phyloP scores from a whole-genome alignment of 2,888 invertebrate species.

The Venusia cambrica region DNA sequence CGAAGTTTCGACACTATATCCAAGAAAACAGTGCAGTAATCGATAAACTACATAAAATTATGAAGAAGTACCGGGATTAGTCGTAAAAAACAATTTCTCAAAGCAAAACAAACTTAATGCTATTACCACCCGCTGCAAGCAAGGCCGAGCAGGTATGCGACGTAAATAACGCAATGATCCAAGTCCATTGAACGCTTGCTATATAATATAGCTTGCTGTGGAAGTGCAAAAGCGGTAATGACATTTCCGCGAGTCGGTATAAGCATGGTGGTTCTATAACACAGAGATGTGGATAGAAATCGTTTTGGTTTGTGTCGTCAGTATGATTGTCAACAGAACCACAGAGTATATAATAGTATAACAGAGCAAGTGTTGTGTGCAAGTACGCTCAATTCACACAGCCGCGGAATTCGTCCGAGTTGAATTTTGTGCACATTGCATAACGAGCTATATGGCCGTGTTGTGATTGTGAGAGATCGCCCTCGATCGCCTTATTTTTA shows the following conservation, averaged over 20 bases:
- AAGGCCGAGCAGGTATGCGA: constrained; percentile 39
- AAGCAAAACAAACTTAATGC: constrained; percentile 49
- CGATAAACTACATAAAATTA: constrained; percentile 3
- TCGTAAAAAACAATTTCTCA: constrained; percentile 41
- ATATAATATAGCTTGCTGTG: constrained; percentile 20
- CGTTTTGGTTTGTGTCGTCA: constrained; percentile 53
- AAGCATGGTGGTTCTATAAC: constrained; percentile 23
- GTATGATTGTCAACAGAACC: constrained; percentile 53
- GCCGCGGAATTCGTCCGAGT: no score
- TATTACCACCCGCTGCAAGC: constrained; percentile 39
- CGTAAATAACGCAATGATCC: constrained; percentile 22
- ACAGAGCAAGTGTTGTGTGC: no score
- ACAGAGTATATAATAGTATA: no score
- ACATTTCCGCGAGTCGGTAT: constrained; percentile 22
- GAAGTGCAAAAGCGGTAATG: constrained; percentile 29
- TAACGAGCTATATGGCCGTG: no score
- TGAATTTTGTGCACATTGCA: no score
- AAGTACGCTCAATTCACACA: no score
- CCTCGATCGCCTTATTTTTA: no score
- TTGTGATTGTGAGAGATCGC: no score
- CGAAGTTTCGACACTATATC: no score
- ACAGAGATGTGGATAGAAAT: constrained; percentile 43
- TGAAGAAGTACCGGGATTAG: constrained; percentile 23
- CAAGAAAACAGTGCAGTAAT: no score
- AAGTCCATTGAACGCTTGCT: constrained; percentile 29